Base-by-base conservation (phyloP, 1,140 invertebrate genomes). In the Heliothis subflexa region DNA sequence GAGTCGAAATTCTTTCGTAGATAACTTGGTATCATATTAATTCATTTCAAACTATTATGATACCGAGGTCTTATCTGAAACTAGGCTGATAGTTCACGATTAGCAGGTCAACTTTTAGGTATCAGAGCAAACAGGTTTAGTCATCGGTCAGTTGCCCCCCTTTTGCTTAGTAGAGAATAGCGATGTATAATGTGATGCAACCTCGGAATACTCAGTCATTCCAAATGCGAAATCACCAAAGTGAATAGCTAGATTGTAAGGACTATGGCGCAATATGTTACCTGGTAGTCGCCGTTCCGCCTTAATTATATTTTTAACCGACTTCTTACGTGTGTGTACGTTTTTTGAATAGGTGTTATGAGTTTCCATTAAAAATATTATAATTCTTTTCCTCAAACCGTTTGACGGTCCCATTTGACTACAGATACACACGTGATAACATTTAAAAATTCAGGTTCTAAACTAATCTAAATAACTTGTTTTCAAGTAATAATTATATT, bases 171-270 rank as follows among this genome's bases (percentile, higher is more conserved):
- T 33, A 47, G 62, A 52, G 55, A 54, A 79, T 55, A 62, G 80
- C 83, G 68, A 82, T 76, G 79, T 81, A 75, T 78, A 52, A 54
- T 79, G 79, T 90, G 87, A 83, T 78, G 89, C 81, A 90, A 90
- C 74, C 76, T 80, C 75, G 81, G 88, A 86, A 90, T 88, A 89
- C 88, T 90, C 85, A 83, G 82, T 85, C 71, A 84, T 89, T 89
- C 77, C 64, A 82, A 88, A 85, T 90, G 85, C 85, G 88, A 88
- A 88, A 89, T 88, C 83, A 84, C 82, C 84, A 82, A 40, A 52
- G 50, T 70, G 49, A 88, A 88, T 82, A 76, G 78, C 68, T 78
- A 81, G 83, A 87, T 89, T 89, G 87, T 87, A 89, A 89, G 84
- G 85, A 88, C 88, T 77, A 79, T 82, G 84, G 82, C 75, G 86